Conservation (phyloP, 2,888 invertebrate genomes). For the Platycheirus albimanus region DNA sequence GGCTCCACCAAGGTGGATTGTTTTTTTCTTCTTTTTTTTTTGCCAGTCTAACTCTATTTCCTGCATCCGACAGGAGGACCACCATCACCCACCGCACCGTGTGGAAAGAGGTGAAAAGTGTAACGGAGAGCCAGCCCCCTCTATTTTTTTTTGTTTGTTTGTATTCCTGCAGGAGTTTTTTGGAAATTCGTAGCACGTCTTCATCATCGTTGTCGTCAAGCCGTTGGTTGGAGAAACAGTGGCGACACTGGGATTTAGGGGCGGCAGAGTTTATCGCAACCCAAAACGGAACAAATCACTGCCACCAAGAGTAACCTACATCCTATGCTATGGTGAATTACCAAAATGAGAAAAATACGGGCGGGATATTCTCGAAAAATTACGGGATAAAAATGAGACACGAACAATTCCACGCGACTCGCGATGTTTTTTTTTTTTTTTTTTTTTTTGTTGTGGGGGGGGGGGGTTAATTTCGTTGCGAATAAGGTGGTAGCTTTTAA, state of each 20-base stretch:
- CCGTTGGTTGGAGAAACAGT: constrained; percentile 22
- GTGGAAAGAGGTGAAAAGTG: constrained; percentile 36
- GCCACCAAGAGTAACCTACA: constrained; percentile 70
- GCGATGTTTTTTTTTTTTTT: background rate
- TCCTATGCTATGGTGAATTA: constrained; percentile 47
- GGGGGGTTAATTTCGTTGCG: no score
- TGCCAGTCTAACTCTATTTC: constrained; percentile 52
- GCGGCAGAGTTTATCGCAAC: constrained; percentile 63
- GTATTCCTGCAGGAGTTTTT: constrained; percentile 16
- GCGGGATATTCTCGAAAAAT: constrained; percentile 48
- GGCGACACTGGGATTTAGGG: constrained; percentile 60
- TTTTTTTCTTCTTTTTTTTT: no score
- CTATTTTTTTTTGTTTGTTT: no score
- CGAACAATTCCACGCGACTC: constrained; percentile 19
- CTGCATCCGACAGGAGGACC: constrained; percentile 61
- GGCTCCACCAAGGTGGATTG: constrained; percentile 32
- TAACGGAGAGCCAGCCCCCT: constrained; percentile 22
- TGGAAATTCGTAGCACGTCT: constrained; percentile 69
- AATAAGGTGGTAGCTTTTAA: constrained; percentile 21
- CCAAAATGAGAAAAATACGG: constrained; percentile 42
- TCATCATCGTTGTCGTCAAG: constrained; percentile 68
- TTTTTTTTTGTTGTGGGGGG: no score
- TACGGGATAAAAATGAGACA: constrained; percentile 66
- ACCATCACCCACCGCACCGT: constrained; percentile 10
- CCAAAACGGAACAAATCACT: constrained; percentile 72